Percentiles rank a stretch among this genome's conserved stretches.
phyloP scores from a whole-genome alignment of 2,888 invertebrate genomes.

The Charanyca ferruginea region DNA sequence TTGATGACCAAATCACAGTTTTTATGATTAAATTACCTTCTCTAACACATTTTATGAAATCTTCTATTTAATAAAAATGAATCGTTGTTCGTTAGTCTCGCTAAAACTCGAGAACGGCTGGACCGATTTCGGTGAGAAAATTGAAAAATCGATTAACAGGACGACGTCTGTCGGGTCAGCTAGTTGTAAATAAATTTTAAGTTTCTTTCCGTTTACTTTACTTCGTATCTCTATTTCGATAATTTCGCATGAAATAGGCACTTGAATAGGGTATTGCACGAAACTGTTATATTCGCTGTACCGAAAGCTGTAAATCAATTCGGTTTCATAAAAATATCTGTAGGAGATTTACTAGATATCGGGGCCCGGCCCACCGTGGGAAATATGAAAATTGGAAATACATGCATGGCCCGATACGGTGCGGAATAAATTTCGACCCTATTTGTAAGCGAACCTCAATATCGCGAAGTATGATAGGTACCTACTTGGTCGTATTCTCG shows the following conservation, averaged over 20 bases:
- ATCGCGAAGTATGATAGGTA: slow-evolving; percentile 66
- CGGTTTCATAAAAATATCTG: slow-evolving; percentile 85
- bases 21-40: too few relatives aligned
- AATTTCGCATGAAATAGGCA: slow-evolving; percentile 48
- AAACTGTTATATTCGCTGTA: slow-evolving; percentile 65
- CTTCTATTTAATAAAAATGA: too few relatives aligned
- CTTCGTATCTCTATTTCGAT: slow-evolving; percentile 36
- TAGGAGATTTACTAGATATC: slow-evolving; percentile 82
- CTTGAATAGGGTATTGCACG: slow-evolving; percentile 59
- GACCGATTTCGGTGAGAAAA: too few relatives aligned
- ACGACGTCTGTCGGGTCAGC: too few relatives aligned
- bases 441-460: slow-evolving; percentile 82
- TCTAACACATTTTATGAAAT: too few relatives aligned
- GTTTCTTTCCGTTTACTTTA: slow-evolving; percentile 14
- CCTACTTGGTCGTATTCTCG: slow-evolving; percentile 65
- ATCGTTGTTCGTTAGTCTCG: too few relatives aligned
- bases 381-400: slow-evolving; percentile 90
- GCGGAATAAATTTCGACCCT: slow-evolving; percentile 85
- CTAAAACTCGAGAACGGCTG: too few relatives aligned
- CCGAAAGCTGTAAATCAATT: slow-evolving; percentile 80
- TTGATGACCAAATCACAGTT: too few relatives aligned
- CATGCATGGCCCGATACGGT: slow-evolving; percentile 76
- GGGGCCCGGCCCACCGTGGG: slow-evolving; percentile 77
- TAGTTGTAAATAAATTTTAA: slow-evolving; percentile 18
- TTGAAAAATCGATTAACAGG: too few relatives aligned